A percentile compares a stretch with the other conserved stretches of the same genome.
phyloP scores from a whole-genome alignment of 2,888 invertebrate species.

The Himalopsyche anomala region DNA sequence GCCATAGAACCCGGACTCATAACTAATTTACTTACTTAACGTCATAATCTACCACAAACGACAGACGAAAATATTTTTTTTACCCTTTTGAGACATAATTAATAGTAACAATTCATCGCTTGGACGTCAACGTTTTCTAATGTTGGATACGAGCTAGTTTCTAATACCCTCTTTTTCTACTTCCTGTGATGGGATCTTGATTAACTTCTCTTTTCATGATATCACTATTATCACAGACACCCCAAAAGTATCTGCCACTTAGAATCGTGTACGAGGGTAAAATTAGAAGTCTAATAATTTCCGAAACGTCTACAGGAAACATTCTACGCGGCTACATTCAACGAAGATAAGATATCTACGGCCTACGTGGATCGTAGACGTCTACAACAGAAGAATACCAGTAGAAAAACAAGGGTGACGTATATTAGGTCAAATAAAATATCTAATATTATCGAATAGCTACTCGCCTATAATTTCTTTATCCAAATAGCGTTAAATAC shows the following conservation, averaged over 20 bases:
- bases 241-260: slow-evolving; percentile 10
- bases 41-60: too few relatives aligned
- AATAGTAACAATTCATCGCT: too few relatives aligned
- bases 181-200: background rate
- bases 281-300: slow-evolving; percentile 49
- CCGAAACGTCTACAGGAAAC: slow-evolving; percentile 53
- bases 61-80: too few relatives aligned
- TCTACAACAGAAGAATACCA: slow-evolving; percentile 22
- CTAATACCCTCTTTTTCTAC: too few relatives aligned
- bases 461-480: too few relatives aligned
- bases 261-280: slow-evolving; percentile 8
- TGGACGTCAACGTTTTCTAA: too few relatives aligned
- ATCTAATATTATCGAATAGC: too few relatives aligned
- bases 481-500: too few relatives aligned
- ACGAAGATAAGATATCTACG: slow-evolving; percentile 51
- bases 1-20: too few relatives aligned
- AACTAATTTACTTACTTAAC: too few relatives aligned
- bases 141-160: too few relatives aligned
- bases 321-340: slow-evolving; percentile 22
- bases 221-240: slow-evolving; percentile 33
- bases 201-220: background rate
- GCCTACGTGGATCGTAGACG: slow-evolving; percentile 27
- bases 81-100: too few relatives aligned
- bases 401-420: slow-evolving; percentile 7
- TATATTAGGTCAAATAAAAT: background rate